Percentiles rank a stretch among this genome's conserved stretches.
These are phyloP conservation scores for Grantiella picta DNA, from an alignment of 2,113 vertebrate species.

Conservation along the genomic window DNA sequence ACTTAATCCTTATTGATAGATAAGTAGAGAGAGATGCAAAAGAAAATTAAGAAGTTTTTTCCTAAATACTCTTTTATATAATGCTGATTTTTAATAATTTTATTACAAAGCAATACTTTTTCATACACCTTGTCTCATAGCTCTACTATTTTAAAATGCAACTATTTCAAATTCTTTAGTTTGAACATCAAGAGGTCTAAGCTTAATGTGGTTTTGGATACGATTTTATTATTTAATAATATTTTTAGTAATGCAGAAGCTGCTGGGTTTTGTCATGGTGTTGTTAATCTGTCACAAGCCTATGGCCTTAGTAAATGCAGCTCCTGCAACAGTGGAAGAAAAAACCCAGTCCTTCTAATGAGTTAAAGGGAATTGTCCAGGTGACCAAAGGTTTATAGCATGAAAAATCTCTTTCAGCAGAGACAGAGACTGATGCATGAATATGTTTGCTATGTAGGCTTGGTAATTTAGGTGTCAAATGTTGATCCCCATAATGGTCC, in stretches of 20 bases:
- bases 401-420: constrained; percentile 3
- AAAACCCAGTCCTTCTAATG: constrained; percentile 1
- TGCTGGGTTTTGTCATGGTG: constrained; percentile 18
- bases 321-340: neutral
- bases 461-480: neutral
- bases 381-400: neutral
- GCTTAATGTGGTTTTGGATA: constrained; percentile 5
- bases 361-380: constrained; percentile 41
- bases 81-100: neutral
- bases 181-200: constrained; percentile 10
- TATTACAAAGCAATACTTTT: constrained; percentile 7
- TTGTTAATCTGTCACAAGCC: constrained; percentile 42
- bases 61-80: neutral
- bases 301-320: constrained; percentile 48
- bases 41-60: neutral
- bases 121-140: neutral
- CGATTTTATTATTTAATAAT: constrained; percentile 46
- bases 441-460: neutral
- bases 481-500: neutral
- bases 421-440: neutral
- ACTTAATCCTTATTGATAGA: neutral
- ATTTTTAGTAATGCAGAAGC: constrained; percentile 24
- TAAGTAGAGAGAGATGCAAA: neutral
- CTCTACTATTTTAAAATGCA: constrained; percentile 3
- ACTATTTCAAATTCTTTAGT: neutral